A percentile compares a stretch with the other conserved stretches of the same genome.
These are phyloP conservation scores for Melieria picta DNA, from an alignment of 2,888 invertebrate genomes.

Conservation along the genomic window DNA sequence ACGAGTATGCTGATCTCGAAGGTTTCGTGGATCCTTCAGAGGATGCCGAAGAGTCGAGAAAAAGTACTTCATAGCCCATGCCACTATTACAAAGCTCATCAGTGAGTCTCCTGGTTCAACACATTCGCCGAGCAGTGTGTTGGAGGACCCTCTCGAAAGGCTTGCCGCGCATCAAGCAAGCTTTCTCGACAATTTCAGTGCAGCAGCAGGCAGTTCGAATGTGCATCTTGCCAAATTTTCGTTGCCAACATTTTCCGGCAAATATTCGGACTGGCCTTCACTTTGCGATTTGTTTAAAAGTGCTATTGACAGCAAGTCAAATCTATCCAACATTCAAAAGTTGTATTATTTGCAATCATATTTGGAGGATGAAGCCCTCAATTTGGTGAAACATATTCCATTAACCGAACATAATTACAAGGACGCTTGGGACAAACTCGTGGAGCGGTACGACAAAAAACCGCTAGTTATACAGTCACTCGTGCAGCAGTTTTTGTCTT, in stretches of 20 bases:
- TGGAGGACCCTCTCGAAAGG: not conserved
- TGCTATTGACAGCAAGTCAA: constrained; percentile 22
- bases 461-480: too few species aligned
- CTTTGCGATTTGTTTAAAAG: constrained; percentile 22
- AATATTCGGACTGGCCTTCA: constrained; percentile 29
- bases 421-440: too few species aligned
- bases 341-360: constrained; percentile 1
- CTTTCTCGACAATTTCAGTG: constrained; percentile 15
- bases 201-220: not conserved
- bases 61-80: constrained; percentile 24
- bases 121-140: not conserved
- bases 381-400: too few species aligned
- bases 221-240: constrained; percentile 20
- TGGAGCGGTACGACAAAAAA: too few species aligned
- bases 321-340: constrained; percentile 29
- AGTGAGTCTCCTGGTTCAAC: not conserved
- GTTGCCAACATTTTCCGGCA: not conserved
- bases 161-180: constrained; percentile 7
- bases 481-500: too few species aligned
- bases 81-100: not conserved
- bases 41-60: constrained; percentile 12
- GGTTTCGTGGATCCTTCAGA: not conserved
- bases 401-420: too few species aligned
- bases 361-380: too few species aligned
- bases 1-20: not conserved